These are phyloP conservation scores for Saguinus imperator DNA, from an alignment of 2,113 vertebrate species.

Conservation along the genomic window DNA sequence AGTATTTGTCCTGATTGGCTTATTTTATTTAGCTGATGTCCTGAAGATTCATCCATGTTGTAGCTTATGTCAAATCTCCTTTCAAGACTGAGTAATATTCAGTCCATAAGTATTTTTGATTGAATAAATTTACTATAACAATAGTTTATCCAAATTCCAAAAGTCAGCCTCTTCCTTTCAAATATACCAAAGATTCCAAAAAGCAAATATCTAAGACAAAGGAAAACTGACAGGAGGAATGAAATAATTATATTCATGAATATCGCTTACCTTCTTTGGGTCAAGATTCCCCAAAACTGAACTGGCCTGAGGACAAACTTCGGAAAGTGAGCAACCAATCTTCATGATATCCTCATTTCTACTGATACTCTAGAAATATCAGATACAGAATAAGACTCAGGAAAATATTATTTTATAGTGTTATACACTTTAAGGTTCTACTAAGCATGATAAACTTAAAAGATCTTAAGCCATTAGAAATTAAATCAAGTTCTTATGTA, in stretches of 20 bases:
- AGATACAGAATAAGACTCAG: background rate
- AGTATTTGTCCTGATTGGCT: background rate
- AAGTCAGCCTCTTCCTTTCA: conserved; percentile 30
- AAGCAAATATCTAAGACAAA: background rate
- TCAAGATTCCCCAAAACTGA: conserved; percentile 81
- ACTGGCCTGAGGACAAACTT: conserved; percentile 80
- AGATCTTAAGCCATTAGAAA: background rate
- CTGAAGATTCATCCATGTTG: background rate
- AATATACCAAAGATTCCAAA: conserved; percentile 39
- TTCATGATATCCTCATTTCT: conserved; percentile 80
- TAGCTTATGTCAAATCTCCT: background rate
- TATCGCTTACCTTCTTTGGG: conserved; percentile 80
- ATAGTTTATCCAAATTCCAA: conserved; percentile 2
- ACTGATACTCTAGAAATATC: conserved; percentile 69
- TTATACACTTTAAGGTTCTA: background rate
- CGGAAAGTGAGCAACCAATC: conserved; percentile 73
- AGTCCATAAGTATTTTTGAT: background rate
- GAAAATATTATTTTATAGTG: background rate
- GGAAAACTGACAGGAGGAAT: background rate
- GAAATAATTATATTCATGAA: conserved; percentile 10
- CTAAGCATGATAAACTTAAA: conserved; percentile 2
- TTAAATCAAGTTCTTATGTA: conserved; percentile 10
- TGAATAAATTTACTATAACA: conserved; percentile 31
- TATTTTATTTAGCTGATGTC: background rate
- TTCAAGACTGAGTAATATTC: background rate